phyloP scores from a whole-genome alignment of 1,140 invertebrate species.

The Drosophila guanche region DNA sequence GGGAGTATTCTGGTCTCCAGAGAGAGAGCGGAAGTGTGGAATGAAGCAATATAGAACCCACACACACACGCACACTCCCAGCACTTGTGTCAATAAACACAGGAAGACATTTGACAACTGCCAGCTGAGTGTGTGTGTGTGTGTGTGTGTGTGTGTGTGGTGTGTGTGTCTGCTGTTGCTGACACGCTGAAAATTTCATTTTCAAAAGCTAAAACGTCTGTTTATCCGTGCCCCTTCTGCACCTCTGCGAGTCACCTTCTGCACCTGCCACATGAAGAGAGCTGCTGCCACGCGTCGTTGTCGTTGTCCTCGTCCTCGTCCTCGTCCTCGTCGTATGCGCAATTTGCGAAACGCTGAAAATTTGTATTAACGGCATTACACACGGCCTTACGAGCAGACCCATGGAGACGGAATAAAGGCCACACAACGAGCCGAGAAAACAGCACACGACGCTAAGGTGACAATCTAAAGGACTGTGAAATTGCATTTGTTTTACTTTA shows the following conservation, averaged over 20 bases:
- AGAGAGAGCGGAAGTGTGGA: background rate
- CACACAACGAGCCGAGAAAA: slow-evolving; percentile 10
- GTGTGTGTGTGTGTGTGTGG: slow-evolving; percentile 6
- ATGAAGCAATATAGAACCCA: background rate
- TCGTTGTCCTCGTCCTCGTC: no score
- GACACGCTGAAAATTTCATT: slow-evolving; percentile 77
- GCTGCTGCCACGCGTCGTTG: no score
- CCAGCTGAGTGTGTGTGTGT: slow-evolving; percentile 6
- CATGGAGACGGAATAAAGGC: slow-evolving; percentile 41
- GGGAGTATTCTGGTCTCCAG: background rate
- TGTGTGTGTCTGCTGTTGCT: slow-evolving; percentile 50
- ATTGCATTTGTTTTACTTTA: slow-evolving; percentile 34
- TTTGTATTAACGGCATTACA: slow-evolving; percentile 79
- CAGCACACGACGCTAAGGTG: slow-evolving; percentile 35
- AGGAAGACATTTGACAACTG: slow-evolving; percentile 50
- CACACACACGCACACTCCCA: slow-evolving; percentile 4
- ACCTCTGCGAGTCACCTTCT: slow-evolving; percentile 18
- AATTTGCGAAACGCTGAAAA: slow-evolving; percentile 77
- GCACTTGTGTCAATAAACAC: slow-evolving; percentile 58
- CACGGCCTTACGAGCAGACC: slow-evolving; percentile 66
- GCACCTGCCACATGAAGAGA: slow-evolving; percentile 36
- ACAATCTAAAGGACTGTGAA: slow-evolving; percentile 50
- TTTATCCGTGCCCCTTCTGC: slow-evolving; percentile 23
- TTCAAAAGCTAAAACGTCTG: slow-evolving; percentile 59
- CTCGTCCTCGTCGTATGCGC: slow-evolving; percentile 60